Evolutionary conservation across 2,888 invertebrate genomes (phyloP), one percentile per base, ranked within the genome.

Genomic region (Chrysopilus asiliformis): DNA sequence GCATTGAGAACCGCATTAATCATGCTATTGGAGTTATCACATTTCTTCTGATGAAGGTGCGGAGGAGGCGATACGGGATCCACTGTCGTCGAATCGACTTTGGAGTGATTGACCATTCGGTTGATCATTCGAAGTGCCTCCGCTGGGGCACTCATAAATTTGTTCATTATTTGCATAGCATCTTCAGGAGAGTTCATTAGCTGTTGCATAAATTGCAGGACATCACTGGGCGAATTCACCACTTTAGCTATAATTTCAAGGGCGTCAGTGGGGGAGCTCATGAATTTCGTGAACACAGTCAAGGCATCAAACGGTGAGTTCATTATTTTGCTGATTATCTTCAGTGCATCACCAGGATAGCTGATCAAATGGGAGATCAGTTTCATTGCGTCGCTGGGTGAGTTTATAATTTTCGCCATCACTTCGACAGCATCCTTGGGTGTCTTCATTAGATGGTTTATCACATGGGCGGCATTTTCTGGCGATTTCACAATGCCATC

Each of bases 211-310:
- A 64, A 64, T 39, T 56, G 52, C 6, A 64, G 48, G n/a, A 64
- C 61, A 40, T 64, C 64, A 26, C 56, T 52, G 4, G 64, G 64
- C 4, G 63, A 63, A 40, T 56, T 61, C 20, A 60, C 59, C 39
- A 64, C 51, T 48, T 64, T 63, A 4, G 60, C 56, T 35, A 64
- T 63, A 13, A 64, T 60, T 48, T 64, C 62, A 19, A 64, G 50
- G n/a, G 62, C 58, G 45, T 64, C 63, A n/a, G 58, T 62, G 8
- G 64, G 64, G 4, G 62, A 63, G 38, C 59, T 57, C 62, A 64
- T 62, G 38, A 64, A 63, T 48, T 64, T 63, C 2, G 62, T 63
- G 38, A 64, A 64, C 47, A 64, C 62, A 43, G 61, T 62, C 35
- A 64, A 49, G 29, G 64, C 62, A 45, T 64, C 58, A 38, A 64